Conservation (phyloP, 2,797 vertebrate genomes). For the Falco columbarius region DNA sequence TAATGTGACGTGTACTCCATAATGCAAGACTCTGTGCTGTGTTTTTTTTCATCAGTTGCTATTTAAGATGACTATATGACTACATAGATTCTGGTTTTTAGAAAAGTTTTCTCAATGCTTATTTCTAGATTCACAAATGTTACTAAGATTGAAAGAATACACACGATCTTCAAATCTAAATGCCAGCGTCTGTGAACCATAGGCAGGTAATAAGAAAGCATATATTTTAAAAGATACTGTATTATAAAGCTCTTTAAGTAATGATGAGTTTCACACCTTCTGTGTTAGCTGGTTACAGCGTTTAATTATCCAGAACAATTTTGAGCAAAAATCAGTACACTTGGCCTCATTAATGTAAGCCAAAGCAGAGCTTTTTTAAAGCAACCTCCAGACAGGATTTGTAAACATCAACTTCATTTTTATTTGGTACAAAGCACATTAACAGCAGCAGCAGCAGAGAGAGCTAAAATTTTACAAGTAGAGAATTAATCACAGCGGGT, state of each 20-base stretch:
- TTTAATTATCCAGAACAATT: constrained; percentile 56
- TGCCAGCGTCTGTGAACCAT: neutral
- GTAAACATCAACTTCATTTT: constrained; percentile 69
- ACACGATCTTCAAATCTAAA: neutral
- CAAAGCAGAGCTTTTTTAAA: constrained; percentile 44
- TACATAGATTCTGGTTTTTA: neutral
- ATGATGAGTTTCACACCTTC: neutral
- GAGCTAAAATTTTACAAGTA: constrained; percentile 68
- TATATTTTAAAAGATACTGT: neutral
- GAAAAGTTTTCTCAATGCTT: neutral
- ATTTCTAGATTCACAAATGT: neutral
- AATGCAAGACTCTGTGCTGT: neutral
- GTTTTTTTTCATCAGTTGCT: neutral
- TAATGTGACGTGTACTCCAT: neutral
- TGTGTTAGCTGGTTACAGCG: neutral
- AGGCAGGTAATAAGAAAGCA: neutral
- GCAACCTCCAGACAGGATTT: constrained; percentile 49
- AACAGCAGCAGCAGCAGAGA: constrained; percentile 54
- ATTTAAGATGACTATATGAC: neutral
- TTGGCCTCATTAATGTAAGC: constrained; percentile 48
- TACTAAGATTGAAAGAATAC: neutral
- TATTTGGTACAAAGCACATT: constrained; percentile 66
- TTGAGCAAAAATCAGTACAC: constrained; percentile 28
- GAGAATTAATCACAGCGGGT: constrained; percentile 72
- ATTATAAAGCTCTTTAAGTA: constrained; percentile 7